Percentiles rank a stretch among this genome's conserved stretches.
Conservation (phyloP, 2,113 vertebrate genomes). For the Sterna hirundo region DNA sequence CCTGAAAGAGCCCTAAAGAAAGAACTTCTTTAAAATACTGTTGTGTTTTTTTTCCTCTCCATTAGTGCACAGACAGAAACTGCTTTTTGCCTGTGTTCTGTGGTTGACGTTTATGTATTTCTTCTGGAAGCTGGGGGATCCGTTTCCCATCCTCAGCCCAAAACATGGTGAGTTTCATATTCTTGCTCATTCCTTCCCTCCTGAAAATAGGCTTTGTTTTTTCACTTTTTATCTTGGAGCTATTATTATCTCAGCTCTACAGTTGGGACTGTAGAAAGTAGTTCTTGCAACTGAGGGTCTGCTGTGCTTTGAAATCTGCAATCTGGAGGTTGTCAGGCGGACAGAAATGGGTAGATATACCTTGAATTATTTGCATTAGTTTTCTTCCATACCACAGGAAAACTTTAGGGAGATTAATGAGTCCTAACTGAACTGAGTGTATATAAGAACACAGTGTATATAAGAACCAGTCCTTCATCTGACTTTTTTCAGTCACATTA, state of each 20-base stretch:
- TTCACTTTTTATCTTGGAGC: neutral
- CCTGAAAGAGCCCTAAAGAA: neutral
- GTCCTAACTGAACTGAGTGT: neutral
- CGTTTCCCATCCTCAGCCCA: constrained; percentile 97
- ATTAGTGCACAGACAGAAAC: constrained; percentile 89
- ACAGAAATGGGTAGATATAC: neutral
- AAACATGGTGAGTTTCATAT: constrained; percentile 88
- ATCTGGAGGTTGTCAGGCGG: neutral
- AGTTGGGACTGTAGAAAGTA: neutral
- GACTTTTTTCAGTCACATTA: neutral
- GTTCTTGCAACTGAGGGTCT: neutral
- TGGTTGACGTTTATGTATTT: constrained; percentile 99
- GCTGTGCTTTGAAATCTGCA: neutral
- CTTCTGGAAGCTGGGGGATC: constrained; percentile 98
- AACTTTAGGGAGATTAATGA: neutral
- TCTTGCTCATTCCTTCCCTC: neutral
- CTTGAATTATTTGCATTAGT: neutral
- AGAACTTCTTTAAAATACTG: neutral
- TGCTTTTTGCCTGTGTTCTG: constrained; percentile 91
- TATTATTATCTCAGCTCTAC: neutral
- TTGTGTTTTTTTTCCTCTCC: neutral
- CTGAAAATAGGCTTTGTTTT: neutral
- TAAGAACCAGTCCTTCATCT: neutral
- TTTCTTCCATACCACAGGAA: neutral
- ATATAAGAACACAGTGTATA: neutral